Evolutionary conservation across 2,888 invertebrate species (phyloP).

Genomic region (Eucera pruinosa): DNA sequence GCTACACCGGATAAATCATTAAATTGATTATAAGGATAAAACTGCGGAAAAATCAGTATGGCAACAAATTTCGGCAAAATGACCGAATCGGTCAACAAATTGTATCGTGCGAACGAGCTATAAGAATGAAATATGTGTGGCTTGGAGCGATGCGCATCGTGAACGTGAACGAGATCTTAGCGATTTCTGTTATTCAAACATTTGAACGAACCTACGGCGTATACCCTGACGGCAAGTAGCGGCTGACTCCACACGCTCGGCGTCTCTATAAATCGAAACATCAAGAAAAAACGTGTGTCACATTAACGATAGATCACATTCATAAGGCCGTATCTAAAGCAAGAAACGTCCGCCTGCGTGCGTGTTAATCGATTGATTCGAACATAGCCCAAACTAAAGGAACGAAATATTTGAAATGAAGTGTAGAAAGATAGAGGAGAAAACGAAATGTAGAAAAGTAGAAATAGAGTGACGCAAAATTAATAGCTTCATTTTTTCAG

Average conservation of each 20-base stretch:
- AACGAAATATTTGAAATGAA: too few relatives aligned
- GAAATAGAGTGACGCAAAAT: background rate
- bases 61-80: too few relatives aligned
- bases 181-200: slow-evolving; percentile 61
- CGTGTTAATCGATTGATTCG: slow-evolving; percentile 29
- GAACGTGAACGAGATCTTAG: slow-evolving; percentile 40
- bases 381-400: slow-evolving; percentile 14
- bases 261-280: slow-evolving; percentile 81
- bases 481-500: background rate
- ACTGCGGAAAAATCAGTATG: too few relatives aligned
- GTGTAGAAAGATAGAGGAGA: background rate
- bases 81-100: too few relatives aligned
- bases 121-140: slow-evolving; percentile 8
- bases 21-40: too few relatives aligned
- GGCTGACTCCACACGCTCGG: slow-evolving; percentile 78
- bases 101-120: too few relatives aligned
- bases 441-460: background rate
- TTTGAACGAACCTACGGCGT: slow-evolving; percentile 81
- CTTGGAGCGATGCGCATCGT: slow-evolving; percentile 21
- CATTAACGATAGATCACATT: slow-evolving; percentile 65
- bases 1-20: too few relatives aligned
- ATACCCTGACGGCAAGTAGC: slow-evolving; percentile 75
- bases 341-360: slow-evolving; percentile 56
- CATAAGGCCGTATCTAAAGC: slow-evolving; percentile 61
- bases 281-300: slow-evolving; percentile 75